A percentile compares a stretch with the other conserved stretches of the same genome.
phyloP scores from a whole-genome alignment of 2,888 invertebrate genomes.

The Ditula angustiorana region DNA sequence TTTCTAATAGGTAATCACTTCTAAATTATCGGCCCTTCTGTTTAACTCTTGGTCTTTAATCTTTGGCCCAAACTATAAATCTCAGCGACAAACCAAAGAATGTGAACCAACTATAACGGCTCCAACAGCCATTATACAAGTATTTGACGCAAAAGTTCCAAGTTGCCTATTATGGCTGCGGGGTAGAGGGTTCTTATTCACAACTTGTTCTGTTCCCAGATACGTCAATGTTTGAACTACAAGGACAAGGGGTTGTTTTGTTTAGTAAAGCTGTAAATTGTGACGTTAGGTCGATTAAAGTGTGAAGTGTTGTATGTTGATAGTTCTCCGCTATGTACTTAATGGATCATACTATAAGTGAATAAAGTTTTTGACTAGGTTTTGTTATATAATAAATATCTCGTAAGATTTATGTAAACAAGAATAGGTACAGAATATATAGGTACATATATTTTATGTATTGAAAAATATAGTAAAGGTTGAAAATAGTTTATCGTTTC shows the following conservation, averaged over 20 bases:
- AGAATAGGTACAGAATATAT: no score
- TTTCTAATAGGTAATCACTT: not conserved
- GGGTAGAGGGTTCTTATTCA: constrained; percentile 37
- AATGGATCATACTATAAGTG: not conserved
- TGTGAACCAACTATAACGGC: constrained; percentile 30
- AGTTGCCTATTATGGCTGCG: constrained; percentile 37
- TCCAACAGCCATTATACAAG: constrained; percentile 38
- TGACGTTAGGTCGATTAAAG: constrained; percentile 3
- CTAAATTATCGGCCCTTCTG: not conserved
- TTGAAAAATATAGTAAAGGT: no score
- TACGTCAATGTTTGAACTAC: constrained; percentile 37
- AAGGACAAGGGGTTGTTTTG: constrained; percentile 34
- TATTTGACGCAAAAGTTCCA: constrained; percentile 37
- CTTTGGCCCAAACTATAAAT: constrained; percentile 32
- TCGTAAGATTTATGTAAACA: no score
- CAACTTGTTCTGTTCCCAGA: constrained; percentile 35
- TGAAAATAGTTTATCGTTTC: no score
- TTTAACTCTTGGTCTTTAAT: constrained; percentile 9
- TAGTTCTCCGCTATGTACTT: not conserved
- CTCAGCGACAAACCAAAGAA: constrained; percentile 33
- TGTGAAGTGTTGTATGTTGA: not conserved
- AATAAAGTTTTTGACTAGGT: no score
- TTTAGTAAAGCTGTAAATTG: constrained; percentile 29
- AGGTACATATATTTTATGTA: no score
- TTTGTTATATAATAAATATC: no score